phyloP scores from a whole-genome alignment of 2,888 invertebrate species.

The Athetis lepigone region DNA sequence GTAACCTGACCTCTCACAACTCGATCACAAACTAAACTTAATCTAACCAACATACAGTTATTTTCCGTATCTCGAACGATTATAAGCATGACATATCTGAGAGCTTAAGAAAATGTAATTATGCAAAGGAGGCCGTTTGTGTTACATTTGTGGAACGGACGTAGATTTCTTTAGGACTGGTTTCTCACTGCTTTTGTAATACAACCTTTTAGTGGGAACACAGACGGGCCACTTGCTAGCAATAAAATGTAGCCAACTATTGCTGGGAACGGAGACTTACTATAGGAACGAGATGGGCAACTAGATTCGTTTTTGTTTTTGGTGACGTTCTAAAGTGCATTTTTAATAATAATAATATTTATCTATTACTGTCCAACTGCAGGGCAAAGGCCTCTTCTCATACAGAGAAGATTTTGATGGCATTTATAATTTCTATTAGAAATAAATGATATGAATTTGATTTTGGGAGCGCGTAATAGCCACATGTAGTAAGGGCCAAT shows the following conservation, averaged over 20 bases:
- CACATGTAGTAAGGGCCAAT: too few species aligned
- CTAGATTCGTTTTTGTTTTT: too few species aligned
- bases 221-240: neutral
- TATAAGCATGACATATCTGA: constrained; percentile 34
- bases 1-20: neutral
- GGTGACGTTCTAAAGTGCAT: too few species aligned
- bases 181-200: constrained; percentile 30
- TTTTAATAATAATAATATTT: too few species aligned
- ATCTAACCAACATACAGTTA: constrained; percentile 34
- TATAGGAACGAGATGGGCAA: too few species aligned
- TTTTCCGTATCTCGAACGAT: constrained; percentile 46
- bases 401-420: too few species aligned
- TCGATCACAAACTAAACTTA: constrained; percentile 10
- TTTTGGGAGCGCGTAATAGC: too few species aligned
- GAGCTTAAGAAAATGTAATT: constrained; percentile 51
- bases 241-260: neutral
- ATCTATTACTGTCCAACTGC: too few species aligned
- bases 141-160: constrained; percentile 35
- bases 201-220: neutral
- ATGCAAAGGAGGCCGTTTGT: constrained; percentile 33
- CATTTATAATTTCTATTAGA: too few species aligned
- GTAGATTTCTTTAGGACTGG: constrained; percentile 45
- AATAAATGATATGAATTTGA: too few species aligned
- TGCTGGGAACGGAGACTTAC: neutral
- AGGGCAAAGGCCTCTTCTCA: too few species aligned